These are phyloP conservation scores for Meloidogyne floridensis DNA, from an alignment of 1,140 invertebrate genomes.

Conservation along the genomic window DNA sequence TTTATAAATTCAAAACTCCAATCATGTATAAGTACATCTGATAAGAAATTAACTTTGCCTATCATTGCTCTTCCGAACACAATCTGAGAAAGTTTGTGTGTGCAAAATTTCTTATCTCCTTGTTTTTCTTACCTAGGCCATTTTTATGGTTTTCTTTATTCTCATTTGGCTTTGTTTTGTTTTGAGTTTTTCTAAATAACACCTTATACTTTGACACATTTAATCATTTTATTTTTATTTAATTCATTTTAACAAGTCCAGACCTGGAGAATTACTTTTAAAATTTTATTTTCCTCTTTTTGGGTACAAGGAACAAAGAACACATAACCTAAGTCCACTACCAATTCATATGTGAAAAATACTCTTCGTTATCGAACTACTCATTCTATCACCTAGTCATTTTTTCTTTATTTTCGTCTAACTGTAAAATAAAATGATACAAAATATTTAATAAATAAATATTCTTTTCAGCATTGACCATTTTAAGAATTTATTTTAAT, in stretches of 20 bases:
- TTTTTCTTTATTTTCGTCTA: background rate
- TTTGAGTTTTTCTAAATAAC: background rate
- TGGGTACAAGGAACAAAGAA: constrained; percentile 2
- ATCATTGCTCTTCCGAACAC: background rate
- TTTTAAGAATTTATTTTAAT: background rate
- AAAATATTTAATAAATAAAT: background rate
- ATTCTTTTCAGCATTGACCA: too few relatives aligned
- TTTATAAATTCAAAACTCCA: background rate
- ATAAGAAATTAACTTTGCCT: constrained; percentile 1
- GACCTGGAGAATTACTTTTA: background rate
- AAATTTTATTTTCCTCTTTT: constrained; percentile 1
- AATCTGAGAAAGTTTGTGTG: background rate
- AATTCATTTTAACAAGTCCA: background rate
- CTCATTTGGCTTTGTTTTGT: background rate
- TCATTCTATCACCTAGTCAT: background rate
- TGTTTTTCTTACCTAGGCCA: background rate
- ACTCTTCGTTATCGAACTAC: background rate
- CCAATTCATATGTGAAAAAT: background rate
- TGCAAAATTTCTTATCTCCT: constrained; percentile 5
- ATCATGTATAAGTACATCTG: background rate
- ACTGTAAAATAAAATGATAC: background rate
- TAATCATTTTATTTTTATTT: background rate
- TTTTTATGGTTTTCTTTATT: background rate
- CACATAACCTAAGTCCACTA: background rate
- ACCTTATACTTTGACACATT: background rate